Conservation (phyloP, 2,113 vertebrate species). For the Bos javanicus region DNA sequence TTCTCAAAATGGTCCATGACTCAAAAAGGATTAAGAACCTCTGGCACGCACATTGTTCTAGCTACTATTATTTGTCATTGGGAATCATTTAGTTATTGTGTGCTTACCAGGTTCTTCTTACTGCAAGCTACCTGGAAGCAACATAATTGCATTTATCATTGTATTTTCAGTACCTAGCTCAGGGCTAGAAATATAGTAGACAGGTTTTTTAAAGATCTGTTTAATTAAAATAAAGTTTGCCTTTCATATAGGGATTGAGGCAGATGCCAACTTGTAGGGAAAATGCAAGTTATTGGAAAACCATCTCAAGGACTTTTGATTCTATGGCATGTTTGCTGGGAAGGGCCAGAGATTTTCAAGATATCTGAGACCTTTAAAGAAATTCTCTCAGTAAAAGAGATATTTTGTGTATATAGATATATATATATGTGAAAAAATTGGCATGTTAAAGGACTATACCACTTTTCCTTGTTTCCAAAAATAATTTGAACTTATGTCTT, state of each 20-base stretch:
- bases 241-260: background rate
- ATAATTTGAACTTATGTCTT: background rate
- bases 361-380: background rate
- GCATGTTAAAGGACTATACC: background rate
- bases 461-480: background rate
- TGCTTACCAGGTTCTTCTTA: background rate
- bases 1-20: background rate
- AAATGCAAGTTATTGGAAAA: background rate
- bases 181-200: background rate
- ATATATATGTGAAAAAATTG: background rate
- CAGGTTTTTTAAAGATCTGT: background rate
- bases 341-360: background rate
- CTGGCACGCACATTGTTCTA: background rate
- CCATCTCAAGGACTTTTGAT: background rate
- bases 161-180: background rate
- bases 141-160: background rate
- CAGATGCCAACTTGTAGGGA: background rate
- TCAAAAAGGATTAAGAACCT: background rate
- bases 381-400: background rate
- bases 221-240: background rate
- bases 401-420: background rate
- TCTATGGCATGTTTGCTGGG: background rate
- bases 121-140: background rate
- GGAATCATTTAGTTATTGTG: background rate
- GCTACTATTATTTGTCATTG: background rate